Evolutionary conservation across 1,140 invertebrate species (phyloP).

Genomic region (Rhynchophorus ferrugineus): DNA sequence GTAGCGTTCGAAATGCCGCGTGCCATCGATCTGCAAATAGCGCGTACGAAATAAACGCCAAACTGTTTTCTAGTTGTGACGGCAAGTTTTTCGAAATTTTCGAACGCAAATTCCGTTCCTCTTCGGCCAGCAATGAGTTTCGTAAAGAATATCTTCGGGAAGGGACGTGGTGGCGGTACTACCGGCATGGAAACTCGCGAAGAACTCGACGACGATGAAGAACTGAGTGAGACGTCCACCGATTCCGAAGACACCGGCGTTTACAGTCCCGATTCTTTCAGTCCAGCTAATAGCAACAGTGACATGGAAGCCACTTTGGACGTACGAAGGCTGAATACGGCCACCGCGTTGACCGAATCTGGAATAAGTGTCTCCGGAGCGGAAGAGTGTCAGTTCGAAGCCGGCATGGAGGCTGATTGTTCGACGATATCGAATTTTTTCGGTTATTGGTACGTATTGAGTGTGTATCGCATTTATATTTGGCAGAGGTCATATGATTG

Average conservation of each 20-base stretch:
- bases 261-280: constrained; percentile 23
- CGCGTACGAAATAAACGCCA: constrained; percentile 28
- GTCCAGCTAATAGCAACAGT: constrained; percentile 30
- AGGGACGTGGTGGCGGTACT: constrained; percentile 22
- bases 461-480: not conserved
- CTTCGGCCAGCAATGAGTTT: constrained; percentile 34
- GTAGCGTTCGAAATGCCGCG: constrained; percentile 26
- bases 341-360: not conserved
- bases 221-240: constrained; percentile 30
- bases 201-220: constrained; percentile 34
- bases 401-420: constrained; percentile 33
- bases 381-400: not conserved
- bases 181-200: constrained; percentile 16
- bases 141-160: constrained; percentile 34
- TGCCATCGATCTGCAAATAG: constrained; percentile 32
- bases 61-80: constrained; percentile 21
- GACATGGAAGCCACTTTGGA: constrained; percentile 26
- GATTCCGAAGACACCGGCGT: constrained; percentile 36
- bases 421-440: constrained; percentile 39
- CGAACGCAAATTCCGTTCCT: no score
- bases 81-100: no score
- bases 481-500: no score
- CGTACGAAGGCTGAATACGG: constrained; percentile 6
- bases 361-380: not conserved
- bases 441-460: constrained; percentile 37